Conservation (phyloP, 2,888 invertebrate genomes). For the Calameuta pallipes region DNA sequence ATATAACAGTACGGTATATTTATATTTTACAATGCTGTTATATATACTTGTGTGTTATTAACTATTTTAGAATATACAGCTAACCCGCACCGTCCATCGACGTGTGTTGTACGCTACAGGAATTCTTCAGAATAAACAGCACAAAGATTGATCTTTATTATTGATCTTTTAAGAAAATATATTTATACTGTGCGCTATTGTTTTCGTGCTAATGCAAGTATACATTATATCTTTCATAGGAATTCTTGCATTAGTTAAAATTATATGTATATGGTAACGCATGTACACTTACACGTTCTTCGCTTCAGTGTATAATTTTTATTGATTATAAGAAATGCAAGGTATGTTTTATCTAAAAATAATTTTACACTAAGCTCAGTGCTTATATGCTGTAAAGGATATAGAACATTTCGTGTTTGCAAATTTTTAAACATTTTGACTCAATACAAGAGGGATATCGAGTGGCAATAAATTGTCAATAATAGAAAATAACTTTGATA, state of each 20-base stretch:
- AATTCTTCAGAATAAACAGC: neutral
- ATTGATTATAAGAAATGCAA: too few relatives aligned
- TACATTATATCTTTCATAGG: neutral
- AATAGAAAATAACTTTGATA: too few relatives aligned
- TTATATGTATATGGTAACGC: neutral
- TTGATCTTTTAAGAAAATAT: neutral
- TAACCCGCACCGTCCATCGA: constrained; percentile 36
- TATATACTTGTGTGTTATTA: constrained; percentile 8
- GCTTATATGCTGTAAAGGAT: too few relatives aligned
- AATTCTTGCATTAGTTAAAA: neutral
- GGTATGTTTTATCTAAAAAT: too few relatives aligned
- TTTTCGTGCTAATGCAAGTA: neutral
- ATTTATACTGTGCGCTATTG: neutral
- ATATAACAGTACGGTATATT: constrained; percentile 1
- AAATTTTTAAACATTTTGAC: too few relatives aligned
- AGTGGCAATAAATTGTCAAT: too few relatives aligned
- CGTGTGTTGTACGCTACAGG: constrained; percentile 31
- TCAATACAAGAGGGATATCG: too few relatives aligned
- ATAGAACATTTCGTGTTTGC: too few relatives aligned
- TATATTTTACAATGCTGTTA: constrained; percentile 2
- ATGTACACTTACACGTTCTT: neutral
- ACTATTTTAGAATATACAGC: constrained; percentile 37
- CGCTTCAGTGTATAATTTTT: too few relatives aligned
- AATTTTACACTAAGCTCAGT: too few relatives aligned
- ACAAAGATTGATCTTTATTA: neutral